A percentile compares a stretch with the other conserved stretches of the same genome.
Conservation (phyloP, 2,888 invertebrate species). For the Latrodectus hesperus region DNA sequence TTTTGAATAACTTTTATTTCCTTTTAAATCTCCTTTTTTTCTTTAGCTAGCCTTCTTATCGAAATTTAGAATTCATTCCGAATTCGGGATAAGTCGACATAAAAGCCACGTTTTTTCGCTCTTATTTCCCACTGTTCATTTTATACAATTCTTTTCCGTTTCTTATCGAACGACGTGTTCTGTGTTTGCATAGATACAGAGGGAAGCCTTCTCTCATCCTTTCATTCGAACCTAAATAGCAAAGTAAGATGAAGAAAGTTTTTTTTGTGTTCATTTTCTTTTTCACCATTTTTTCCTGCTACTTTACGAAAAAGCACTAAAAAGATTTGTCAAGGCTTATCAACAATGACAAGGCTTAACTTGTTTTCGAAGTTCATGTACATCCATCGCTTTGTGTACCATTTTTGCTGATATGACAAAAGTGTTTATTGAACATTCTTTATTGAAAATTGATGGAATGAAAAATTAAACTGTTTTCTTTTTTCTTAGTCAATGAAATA, state of each 20-base stretch:
- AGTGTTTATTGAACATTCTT: no score
- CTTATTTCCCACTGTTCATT: neutral
- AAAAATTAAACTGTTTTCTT: no score
- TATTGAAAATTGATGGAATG: no score
- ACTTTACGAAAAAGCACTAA: neutral
- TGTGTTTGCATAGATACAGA: slow-evolving; percentile 21
- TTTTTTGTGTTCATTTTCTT: neutral
- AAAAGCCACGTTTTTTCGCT: slow-evolving; percentile 36
- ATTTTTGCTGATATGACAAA: no score
- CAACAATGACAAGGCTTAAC: neutral
- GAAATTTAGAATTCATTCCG: slow-evolving; percentile 57
- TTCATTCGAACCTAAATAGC: slow-evolving; percentile 1
- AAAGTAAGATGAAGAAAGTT: slow-evolving; percentile 5
- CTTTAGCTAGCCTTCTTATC: slow-evolving; percentile 17
- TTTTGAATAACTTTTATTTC: slow-evolving; percentile 60
- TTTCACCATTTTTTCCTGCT: neutral
- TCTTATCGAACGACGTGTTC: slow-evolving; percentile 30
- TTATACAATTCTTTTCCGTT: neutral
- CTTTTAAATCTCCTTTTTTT: slow-evolving; percentile 50
- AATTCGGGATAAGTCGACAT: slow-evolving; percentile 43
- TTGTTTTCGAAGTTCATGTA: neutral
- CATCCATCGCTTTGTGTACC: no score
- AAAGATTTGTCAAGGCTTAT: slow-evolving; percentile 1
- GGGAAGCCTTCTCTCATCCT: slow-evolving; percentile 6
- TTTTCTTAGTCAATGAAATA: no score